These are phyloP conservation scores for Babylonia areolata DNA, from an alignment of 1,140 invertebrate genomes.

Conservation along the genomic window DNA sequence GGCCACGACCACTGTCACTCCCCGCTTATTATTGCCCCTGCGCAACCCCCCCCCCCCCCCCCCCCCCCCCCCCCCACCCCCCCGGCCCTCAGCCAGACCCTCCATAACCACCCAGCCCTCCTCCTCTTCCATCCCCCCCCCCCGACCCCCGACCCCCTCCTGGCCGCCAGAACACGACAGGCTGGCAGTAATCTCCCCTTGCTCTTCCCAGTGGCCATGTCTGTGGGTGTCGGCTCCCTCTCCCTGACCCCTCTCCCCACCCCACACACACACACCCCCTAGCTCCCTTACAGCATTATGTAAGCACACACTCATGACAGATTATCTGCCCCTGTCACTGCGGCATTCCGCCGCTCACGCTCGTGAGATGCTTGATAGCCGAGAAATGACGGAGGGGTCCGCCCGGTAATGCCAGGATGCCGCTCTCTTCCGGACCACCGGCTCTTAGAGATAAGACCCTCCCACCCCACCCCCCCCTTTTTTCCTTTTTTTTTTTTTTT, in stretches of 20 bases:
- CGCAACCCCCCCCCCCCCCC: neutral
- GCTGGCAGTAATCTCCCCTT: neutral
- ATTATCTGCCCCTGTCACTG: conserved; percentile 23
- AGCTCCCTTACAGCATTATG: neutral
- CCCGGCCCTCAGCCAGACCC: too few relatives aligned
- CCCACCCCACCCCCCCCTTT: too few relatives aligned
- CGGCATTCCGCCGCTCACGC: neutral
- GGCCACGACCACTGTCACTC: conserved; percentile 15
- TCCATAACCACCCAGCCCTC: too few relatives aligned
- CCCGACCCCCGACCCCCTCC: too few relatives aligned
- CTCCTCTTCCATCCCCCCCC: too few relatives aligned
- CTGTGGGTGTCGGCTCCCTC: neutral
- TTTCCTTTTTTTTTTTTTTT: too few relatives aligned
- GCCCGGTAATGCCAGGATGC: neutral
- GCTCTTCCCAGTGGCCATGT: too few relatives aligned
- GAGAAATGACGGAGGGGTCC: neutral
- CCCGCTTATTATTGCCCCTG: conserved; percentile 12
- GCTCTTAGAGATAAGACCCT: too few relatives aligned
- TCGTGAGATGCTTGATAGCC: conserved; percentile 18
- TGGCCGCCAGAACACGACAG: neutral
- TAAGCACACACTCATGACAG: conserved; percentile 25
- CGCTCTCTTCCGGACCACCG: too few relatives aligned
- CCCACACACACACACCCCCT: too few relatives aligned
- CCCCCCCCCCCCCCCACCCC: neutral
- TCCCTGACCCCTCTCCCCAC: neutral